These are phyloP conservation scores for Polydesmus complanatus DNA, from an alignment of 2,888 invertebrate species.

Conservation along the genomic window DNA sequence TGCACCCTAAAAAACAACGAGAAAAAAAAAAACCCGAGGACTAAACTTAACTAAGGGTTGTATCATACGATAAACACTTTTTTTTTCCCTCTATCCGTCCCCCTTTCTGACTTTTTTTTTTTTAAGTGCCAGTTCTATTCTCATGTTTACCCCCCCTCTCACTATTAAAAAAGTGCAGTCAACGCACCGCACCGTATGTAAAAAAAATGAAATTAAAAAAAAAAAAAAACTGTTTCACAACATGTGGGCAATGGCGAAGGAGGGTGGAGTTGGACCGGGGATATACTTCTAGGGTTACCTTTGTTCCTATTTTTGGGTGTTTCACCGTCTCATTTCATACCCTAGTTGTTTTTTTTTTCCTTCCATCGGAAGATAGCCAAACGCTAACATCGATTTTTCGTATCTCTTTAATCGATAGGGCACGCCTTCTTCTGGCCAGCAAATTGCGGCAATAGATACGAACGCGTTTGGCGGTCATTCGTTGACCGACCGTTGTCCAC, in stretches of 20 bases:
- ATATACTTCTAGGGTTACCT: neutral
- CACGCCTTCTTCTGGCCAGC: too few relatives aligned
- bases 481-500: too few relatives aligned
- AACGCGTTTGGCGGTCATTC: too few relatives aligned
- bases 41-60: neutral
- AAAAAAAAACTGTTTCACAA: neutral
- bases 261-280: neutral
- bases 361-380: too few relatives aligned
- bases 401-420: too few relatives aligned
- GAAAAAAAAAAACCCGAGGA: neutral
- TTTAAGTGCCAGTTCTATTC: too few relatives aligned
- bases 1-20: neutral
- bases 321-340: neutral
- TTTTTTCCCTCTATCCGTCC: neutral
- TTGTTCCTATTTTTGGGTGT: neutral
- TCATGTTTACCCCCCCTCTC: neutral
- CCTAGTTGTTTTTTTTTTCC: too few relatives aligned
- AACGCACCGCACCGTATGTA: neutral
- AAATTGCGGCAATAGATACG: too few relatives aligned
- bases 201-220: neutral
- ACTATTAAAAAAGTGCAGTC: neutral
- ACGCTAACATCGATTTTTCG: too few relatives aligned
- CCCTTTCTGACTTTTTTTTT: too few relatives aligned
- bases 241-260: neutral
- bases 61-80: too few relatives aligned